A percentile compares a stretch with the other conserved stretches of the same genome.
These are phyloP conservation scores for Drosophila pallidifrons DNA, from an alignment of 1,140 invertebrate genomes.

Conservation along the genomic window DNA sequence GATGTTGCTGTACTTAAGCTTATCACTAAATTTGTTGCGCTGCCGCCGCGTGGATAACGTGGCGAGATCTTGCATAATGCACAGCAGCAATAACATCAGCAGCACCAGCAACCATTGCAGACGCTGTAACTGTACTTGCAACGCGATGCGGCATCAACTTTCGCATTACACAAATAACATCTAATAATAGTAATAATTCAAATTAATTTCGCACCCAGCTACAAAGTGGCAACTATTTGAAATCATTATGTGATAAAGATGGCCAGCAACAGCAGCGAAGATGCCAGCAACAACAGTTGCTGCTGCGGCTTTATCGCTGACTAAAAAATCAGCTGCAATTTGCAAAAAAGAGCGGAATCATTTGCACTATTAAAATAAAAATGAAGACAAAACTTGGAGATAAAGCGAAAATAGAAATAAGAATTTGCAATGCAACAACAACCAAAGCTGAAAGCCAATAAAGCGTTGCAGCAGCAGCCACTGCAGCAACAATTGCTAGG, in stretches of 20 bases:
- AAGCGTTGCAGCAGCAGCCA: constrained; percentile 53
- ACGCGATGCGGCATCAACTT: constrained; percentile 45
- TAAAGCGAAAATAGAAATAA: constrained; percentile 70
- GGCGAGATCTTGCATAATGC: constrained; percentile 60
- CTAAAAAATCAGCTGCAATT: constrained; percentile 56
- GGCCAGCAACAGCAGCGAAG: constrained; percentile 17
- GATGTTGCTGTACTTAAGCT: constrained; percentile 48
- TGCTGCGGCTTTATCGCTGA: constrained; percentile 43
- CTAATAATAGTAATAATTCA: constrained; percentile 81
- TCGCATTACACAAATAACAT: constrained; percentile 64
- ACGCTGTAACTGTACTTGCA: constrained; percentile 48
- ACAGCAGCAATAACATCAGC: constrained; percentile 46
- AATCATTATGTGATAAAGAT: constrained; percentile 78
- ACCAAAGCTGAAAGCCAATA: constrained; percentile 62
- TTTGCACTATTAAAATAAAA: constrained; percentile 82
- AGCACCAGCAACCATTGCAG: constrained; percentile 28
- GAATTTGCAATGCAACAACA: constrained; percentile 44
- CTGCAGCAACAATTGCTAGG: constrained; percentile 48
- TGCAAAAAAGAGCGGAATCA: constrained; percentile 59
- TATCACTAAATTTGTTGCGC: constrained; percentile 67
- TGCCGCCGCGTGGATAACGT: constrained; percentile 32
- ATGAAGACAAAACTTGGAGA: constrained; percentile 81
- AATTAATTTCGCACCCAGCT: constrained; percentile 74
- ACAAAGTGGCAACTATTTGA: constrained; percentile 56
- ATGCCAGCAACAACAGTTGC: constrained; percentile 1